Base-by-base conservation (phyloP, 2,797 vertebrate genomes). In the Glossophaga mutica region DNA sequence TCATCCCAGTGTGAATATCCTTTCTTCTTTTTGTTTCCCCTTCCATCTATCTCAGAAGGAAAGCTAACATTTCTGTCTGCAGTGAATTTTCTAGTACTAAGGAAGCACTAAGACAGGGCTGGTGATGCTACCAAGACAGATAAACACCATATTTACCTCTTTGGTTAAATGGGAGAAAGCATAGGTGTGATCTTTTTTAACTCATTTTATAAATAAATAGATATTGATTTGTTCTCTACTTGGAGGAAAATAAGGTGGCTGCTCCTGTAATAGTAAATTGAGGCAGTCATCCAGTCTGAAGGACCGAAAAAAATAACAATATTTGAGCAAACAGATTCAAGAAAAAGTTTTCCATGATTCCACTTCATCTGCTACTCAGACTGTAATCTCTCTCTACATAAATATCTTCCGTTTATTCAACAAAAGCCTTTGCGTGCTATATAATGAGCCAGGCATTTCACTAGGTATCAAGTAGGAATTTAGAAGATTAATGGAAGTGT, bases 401-500 rank as follows among this genome's bases (percentile, higher is more conserved):
- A 59, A 59, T 59, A 59, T 18, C 15, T 32, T 57, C 9, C 77
- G 10, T 76, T 76, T 70, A 21, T 5, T 86, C 26, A 68, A 70
- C n/a, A 71, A 55, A 77, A 42, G 9, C 16, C 46, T 44, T 86
- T 86, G 6, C 55, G 16, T 67, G 2, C 2, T 62, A 34, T 62
- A 26, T 32, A 11, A n/a, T 70, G 11, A 76, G 15, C 1, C n/a
- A n/a, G 55, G 14, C 34, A 18, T 73, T 34, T 15, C 8, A 65
- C 11, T 82, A 65, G 9, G 15, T 83, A 68, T 37, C 44, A 44
- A 10, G 26, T 21, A 68, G 15, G 22, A 91, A 76, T 76, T 85
- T 83, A 83, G 42, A 78, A 73, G 22, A 91, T 91, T 95, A 93
- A 96, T 55, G 39, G 39, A 92, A 97, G 70, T 88, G 26, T 81